A percentile compares a stretch with the other conserved stretches of the same genome.
phyloP scores from a whole-genome alignment of 2,113 vertebrate genomes.

The Orcinus orca region DNA sequence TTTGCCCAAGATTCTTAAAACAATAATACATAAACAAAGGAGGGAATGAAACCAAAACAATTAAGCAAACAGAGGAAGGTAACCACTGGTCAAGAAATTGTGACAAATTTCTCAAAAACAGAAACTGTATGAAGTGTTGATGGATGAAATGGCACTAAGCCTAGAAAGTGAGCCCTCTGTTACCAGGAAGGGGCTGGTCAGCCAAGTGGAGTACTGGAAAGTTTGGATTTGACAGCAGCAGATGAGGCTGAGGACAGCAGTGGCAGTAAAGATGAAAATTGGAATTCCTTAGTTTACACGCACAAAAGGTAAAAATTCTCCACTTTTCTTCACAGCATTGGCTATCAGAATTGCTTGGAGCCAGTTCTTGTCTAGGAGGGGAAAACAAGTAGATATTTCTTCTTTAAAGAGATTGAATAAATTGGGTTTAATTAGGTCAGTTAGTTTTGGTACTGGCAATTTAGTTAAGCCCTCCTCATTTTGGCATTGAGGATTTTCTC shows the following conservation, averaged over 20 bases:
- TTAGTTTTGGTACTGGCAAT: neutral
- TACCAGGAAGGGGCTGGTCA: neutral
- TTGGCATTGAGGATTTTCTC: neutral
- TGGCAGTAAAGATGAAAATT: neutral
- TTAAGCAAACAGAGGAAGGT: neutral
- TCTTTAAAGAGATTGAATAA: neutral
- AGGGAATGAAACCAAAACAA: neutral
- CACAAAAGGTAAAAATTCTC: neutral
- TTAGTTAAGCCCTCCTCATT: neutral
- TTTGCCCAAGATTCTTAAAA: neutral
- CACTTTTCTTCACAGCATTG: neutral
- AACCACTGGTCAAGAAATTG: neutral
- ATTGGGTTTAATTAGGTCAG: neutral
- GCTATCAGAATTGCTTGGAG: neutral
- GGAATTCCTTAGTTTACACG: neutral
- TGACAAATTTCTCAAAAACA: neutral
- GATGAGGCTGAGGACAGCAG: neutral
- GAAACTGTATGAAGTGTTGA: neutral
- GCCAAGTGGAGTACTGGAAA: rapidly evolving
- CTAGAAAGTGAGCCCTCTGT: neutral
- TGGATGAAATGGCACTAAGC: neutral
- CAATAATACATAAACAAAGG: neutral
- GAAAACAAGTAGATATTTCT: neutral
- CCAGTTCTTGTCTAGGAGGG: neutral
- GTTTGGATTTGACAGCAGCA: neutral